Evolutionary conservation across 2,888 invertebrate genomes (phyloP), one percentile per base, ranked within the genome.

Genomic region (Doris montereyensis): DNA sequence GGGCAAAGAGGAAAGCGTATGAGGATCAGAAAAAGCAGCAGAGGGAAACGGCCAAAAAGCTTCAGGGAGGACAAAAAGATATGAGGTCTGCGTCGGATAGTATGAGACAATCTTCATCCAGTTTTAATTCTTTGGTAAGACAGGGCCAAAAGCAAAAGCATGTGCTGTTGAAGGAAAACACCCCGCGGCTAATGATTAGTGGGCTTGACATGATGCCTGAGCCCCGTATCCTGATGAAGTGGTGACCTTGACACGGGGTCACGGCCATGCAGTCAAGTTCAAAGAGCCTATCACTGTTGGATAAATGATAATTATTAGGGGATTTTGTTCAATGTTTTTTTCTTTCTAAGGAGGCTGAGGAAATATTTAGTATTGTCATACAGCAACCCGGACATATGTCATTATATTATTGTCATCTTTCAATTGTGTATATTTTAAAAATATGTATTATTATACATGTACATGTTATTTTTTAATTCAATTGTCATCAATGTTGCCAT

Each of bases 171-270:
- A 41, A 26, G 60, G 28, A n/a, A 58, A 10, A 41, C 24, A 4
- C 71, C 70, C 32, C 67, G n/a, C 32, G 70, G 2, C 68, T 62
- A 57, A 32, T 62, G 62, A 24, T 77, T 21, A 71, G 35, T 58
- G 77, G 77, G 30, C n/a, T 77, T 57, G 77, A 77, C 24, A 60
- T 71, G 4, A 34, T 70, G 17, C 71, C 71, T 13, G 41, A 60
- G 41, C 21, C 32, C 8, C 28, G 71, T 17, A 70, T 10, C 13
- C 30, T 5, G 4, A 34, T 13, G 35, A 35, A 1, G 8, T 30
- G 74, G 21, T 2, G 10, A 65, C 24, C 4, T 17, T 10, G n/a
- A n/a, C 30, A n/a, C 24, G 13, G 0, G 4, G 21, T 21, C 34
- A 21, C 8, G 0, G 26, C 13, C 13, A 34, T 1, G 73, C 65